Percentiles rank a stretch among this genome's conserved stretches.
Conservation (phyloP, 1,140 invertebrate species). For the Zaprionus africanus region DNA sequence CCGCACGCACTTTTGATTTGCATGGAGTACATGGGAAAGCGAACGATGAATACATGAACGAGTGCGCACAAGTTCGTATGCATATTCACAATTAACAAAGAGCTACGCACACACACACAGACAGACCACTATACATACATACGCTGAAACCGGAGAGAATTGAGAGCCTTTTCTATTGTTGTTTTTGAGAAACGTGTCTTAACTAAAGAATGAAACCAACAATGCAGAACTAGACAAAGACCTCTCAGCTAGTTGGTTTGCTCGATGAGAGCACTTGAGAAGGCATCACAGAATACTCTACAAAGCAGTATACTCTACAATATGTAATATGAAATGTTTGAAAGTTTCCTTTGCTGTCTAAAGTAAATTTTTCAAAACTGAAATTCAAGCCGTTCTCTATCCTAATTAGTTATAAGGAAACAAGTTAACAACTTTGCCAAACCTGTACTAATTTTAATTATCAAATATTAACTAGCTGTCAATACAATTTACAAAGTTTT, state of each 20-base stretch:
- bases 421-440: neutral
- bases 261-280: neutral
- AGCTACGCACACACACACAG: neutral
- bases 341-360: too few relatives aligned
- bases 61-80: slow-evolving; percentile 38
- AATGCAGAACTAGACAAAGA: slow-evolving; percentile 16
- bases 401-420: neutral
- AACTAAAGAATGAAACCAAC: slow-evolving; percentile 8
- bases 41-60: slow-evolving; percentile 20
- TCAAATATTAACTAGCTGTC: slow-evolving; percentile 23
- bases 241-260: neutral
- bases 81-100: slow-evolving; percentile 47
- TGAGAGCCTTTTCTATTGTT: slow-evolving; percentile 16
- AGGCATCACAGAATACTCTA: neutral
- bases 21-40: slow-evolving; percentile 6
- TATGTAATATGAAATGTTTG: too few relatives aligned
- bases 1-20: slow-evolving; percentile 57
- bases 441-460: slow-evolving; percentile 1
- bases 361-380: too few relatives aligned
- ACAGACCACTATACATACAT: neutral
- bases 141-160: slow-evolving; percentile 20
- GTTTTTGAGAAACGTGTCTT: slow-evolving; percentile 27
- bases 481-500: slow-evolving; percentile 4
- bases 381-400: neutral
- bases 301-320: neutral